Evolutionary conservation across 2,888 invertebrate species (phyloP), one percentile per base, ranked within the genome.

Genomic region (Ormyrus labotus): DNA sequence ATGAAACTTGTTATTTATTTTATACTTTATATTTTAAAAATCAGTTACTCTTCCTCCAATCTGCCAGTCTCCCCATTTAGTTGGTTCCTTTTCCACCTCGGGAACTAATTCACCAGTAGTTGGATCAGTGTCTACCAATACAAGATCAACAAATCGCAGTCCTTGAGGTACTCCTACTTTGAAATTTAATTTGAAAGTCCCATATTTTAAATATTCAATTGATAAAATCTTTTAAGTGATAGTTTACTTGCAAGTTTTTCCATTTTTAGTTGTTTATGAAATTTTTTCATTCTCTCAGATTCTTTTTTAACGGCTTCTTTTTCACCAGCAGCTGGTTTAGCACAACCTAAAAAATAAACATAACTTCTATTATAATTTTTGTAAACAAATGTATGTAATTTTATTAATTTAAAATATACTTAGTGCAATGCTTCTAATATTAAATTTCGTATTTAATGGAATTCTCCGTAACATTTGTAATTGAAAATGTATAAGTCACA

Each of bases 51-150:
- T 85, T 9, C 89, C 88, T 70, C 85, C 84, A 70, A 85, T 81
- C 67, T 89, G 89, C 89, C 89, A 88, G 71, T 89, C 89, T 67
- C 89, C 89, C 88, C 88, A 89, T 82, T 88, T 89, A 8, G 88
- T 89, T 73, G 89, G 89, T 70, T 89, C 85, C 67, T 86, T 86
- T 68, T 89, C 89, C 47, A 68, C 81, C 67, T 89, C 78, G 19
- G 87, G 50, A 74, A 87, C 76, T 45, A 87, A 51, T 79, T 88
- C 88, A 48, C 89, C 87, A 65, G 74, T 88, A 34, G 78, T 80
- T 13, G 87, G 84, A 82, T 89, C 84, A 19, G 85, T 87, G 48
- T 88, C 84, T 5, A 87, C 86, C 65, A 89, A 82, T 34, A 88
- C 81, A 2, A 88, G 84, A 71, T 88, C 87, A 10, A 86, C 82